These are phyloP conservation scores for Bergia puertoricense DNA, from an alignment of 92 coral and sea anemone genomes.

Conservation along the genomic window DNA sequence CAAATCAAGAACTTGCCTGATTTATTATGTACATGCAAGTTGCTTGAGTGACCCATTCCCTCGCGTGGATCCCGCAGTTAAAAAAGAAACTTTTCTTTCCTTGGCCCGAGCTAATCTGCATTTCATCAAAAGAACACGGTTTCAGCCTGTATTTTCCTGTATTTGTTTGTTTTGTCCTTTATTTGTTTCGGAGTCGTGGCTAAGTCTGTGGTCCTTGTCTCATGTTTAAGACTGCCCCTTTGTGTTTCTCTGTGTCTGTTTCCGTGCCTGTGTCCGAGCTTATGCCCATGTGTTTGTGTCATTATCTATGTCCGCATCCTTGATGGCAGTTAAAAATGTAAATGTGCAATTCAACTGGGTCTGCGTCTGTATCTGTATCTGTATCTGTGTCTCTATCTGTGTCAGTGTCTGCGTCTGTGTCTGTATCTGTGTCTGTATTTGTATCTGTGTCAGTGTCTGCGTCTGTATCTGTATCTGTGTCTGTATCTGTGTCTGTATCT, in stretches of 20 bases:
- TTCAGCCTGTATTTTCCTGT: too few relatives aligned
- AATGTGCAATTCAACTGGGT: not conserved
- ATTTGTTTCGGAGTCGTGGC: too few relatives aligned
- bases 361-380: not conserved
- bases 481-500: too few relatives aligned
- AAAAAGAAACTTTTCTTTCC: constrained; percentile 82
- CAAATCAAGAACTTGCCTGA: constrained; percentile 46
- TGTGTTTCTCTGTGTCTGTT: too few relatives aligned
- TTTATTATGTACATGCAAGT: constrained; percentile 91
- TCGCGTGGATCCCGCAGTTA: constrained; percentile 94
- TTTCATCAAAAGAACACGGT: not conserved
- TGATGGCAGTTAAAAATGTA: too few relatives aligned
- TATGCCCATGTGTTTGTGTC: not conserved
- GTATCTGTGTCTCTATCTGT: not conserved
- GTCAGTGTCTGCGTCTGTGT: too few relatives aligned
- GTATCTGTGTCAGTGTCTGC: too few relatives aligned
- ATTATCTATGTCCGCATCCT: not conserved
- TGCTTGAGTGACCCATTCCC: constrained; percentile 97
- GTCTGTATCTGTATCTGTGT: too few relatives aligned
- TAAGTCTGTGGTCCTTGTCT: not conserved
- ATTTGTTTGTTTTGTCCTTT: not conserved
- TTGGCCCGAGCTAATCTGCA: constrained; percentile 54
- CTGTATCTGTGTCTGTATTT: too few relatives aligned
- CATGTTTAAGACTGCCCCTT: too few relatives aligned
- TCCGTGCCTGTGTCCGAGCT: not conserved